A percentile compares a stretch with the other conserved stretches of the same genome.
phyloP scores from a whole-genome alignment of 2,113 vertebrate species.

The Dicerorhinus sumatrensis region DNA sequence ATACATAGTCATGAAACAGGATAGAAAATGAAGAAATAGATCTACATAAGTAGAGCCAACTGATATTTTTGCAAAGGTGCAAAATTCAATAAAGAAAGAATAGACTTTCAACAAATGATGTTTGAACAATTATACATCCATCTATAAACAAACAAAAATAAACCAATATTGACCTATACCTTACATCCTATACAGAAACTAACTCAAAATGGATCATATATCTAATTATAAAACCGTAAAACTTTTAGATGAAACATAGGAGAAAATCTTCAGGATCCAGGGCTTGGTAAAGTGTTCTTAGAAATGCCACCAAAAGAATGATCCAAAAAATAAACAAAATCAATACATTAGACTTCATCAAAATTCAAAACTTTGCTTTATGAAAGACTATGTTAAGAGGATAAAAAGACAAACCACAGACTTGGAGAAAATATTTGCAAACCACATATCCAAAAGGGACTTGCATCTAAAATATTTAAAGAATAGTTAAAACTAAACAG shows the following conservation, averaged over 20 bases:
- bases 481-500: background rate
- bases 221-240: background rate
- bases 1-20: background rate
- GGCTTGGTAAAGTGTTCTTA: background rate
- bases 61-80: background rate
- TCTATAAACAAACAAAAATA: background rate
- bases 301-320: background rate
- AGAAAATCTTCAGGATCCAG: background rate
- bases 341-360: background rate
- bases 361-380: background rate
- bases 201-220: background rate
- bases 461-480: background rate
- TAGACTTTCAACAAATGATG: background rate
- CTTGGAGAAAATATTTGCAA: background rate
- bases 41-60: no score
- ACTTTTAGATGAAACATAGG: background rate
- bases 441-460: background rate
- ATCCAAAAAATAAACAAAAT: background rate
- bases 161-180: background rate
- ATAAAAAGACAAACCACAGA: background rate
- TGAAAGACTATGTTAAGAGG: background rate
- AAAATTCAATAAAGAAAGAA: background rate
- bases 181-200: background rate
- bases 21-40: background rate
- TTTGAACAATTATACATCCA: background rate